These are phyloP conservation scores for Dicaeum eximium DNA, from an alignment of 2,113 vertebrate species.

Conservation along the genomic window DNA sequence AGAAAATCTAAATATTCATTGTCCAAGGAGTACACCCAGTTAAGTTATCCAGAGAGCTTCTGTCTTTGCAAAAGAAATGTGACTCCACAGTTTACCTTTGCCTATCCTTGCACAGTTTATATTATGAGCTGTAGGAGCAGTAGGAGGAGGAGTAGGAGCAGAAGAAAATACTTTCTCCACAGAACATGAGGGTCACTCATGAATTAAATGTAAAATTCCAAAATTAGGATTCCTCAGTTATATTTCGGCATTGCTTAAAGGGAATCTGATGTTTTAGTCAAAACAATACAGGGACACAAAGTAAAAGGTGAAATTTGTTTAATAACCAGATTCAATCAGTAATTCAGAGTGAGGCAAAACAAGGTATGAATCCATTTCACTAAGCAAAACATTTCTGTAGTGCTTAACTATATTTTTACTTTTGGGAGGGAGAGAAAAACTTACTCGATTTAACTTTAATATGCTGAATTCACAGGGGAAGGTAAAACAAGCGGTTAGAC, in stretches of 20 bases:
- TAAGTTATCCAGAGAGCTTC: background rate
- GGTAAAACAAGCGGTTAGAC: background rate
- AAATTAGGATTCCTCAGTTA: background rate
- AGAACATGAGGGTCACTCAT: background rate
- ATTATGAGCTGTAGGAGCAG: rapidly evolving
- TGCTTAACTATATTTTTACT: background rate
- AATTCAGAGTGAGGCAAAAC: background rate
- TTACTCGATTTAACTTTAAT: background rate
- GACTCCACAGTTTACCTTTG: background rate
- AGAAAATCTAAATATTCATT: background rate
- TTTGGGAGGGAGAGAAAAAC: background rate
- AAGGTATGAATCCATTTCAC: background rate
- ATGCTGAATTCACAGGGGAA: background rate
- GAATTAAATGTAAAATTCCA: background rate
- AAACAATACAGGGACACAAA: background rate
- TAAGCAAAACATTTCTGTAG: background rate
- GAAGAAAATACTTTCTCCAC: background rate
- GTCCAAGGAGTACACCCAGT: background rate
- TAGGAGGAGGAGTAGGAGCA: background rate
- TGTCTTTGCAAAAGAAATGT: background rate
- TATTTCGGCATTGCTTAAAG: background rate
- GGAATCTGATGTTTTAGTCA: background rate
- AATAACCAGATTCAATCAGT: background rate
- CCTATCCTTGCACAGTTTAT: background rate
- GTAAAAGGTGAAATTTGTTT: background rate